These are phyloP conservation scores for Nomada hirtipes DNA, from an alignment of 2,888 invertebrate species.

Conservation along the genomic window DNA sequence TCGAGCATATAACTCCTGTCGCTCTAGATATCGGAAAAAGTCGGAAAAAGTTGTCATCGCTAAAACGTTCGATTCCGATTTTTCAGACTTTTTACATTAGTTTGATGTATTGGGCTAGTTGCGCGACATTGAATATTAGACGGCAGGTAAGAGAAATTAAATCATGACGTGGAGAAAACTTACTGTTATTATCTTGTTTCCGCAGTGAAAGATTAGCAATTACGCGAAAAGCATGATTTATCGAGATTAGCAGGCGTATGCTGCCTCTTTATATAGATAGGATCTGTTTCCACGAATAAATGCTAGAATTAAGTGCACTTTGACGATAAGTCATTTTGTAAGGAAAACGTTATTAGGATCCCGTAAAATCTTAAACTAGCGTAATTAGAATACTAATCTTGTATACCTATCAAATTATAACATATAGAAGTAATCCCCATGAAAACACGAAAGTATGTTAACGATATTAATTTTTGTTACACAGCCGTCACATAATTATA, in stretches of 20 bases:
- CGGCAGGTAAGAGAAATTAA: slow-evolving; percentile 1
- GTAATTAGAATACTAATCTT: background rate
- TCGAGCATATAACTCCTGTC: slow-evolving; percentile 9
- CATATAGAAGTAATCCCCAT: background rate
- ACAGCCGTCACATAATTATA: too few species aligned
- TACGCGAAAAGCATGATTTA: background rate
- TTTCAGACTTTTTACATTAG: background rate
- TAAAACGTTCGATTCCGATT: background rate
- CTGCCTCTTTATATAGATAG: background rate
- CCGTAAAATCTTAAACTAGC: background rate
- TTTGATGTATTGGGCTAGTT: background rate
- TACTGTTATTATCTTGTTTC: background rate
- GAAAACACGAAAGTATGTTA: background rate
- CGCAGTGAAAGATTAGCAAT: too few species aligned
- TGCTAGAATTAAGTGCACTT: background rate
- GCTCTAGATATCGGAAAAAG: background rate
- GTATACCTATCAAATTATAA: background rate
- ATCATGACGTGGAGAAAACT: background rate
- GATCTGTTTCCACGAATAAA: background rate
- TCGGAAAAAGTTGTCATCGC: background rate
- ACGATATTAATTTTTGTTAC: too few species aligned
- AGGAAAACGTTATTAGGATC: background rate
- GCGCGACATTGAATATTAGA: background rate
- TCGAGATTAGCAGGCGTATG: background rate
- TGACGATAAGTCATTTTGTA: background rate